Conservation (phyloP, 2,797 vertebrate species). For the Anguilla megastoma region DNA sequence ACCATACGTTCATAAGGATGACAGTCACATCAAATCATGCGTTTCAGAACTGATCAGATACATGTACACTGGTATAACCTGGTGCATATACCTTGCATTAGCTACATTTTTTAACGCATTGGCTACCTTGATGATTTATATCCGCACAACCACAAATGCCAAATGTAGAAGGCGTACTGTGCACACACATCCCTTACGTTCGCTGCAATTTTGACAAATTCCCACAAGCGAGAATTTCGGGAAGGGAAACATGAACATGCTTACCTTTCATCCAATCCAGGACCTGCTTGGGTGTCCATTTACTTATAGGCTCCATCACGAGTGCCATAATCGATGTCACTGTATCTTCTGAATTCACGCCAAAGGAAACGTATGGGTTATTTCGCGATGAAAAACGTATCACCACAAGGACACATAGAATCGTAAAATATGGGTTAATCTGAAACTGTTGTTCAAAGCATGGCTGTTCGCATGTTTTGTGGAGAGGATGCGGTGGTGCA, state of each 20-base stretch:
- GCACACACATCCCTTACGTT: not conserved
- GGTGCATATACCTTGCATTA: not conserved
- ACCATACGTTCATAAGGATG: not conserved
- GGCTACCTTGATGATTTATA: not conserved
- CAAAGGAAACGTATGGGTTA: conserved; percentile 63
- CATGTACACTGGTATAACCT: conserved; percentile 5
- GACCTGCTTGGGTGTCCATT: conserved; percentile 91
- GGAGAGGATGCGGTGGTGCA: conserved; percentile 76
- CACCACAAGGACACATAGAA: conserved; percentile 49
- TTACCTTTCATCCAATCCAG: conserved; percentile 95
- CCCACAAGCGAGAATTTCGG: not conserved
- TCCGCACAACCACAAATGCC: not conserved
- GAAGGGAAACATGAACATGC: conserved; percentile 47
- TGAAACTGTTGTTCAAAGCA: conserved; percentile 74
- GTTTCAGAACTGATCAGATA: not conserved
- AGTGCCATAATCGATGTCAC: conserved; percentile 84
- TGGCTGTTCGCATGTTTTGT: conserved; percentile 72
- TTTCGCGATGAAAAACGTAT: conserved; percentile 61
- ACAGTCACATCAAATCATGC: conserved; percentile 16
- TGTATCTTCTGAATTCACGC: conserved; percentile 74
- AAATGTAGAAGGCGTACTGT: conserved; percentile 20
- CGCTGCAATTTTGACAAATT: conserved; percentile 11
- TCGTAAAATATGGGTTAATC: conserved; percentile 49
- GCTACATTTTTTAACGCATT: not conserved
- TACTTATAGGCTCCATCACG: conserved; percentile 92